A percentile compares a stretch with the other conserved stretches of the same genome.
phyloP scores from a whole-genome alignment of 1,140 invertebrate species.

The Dendrolimus kikuchii region DNA sequence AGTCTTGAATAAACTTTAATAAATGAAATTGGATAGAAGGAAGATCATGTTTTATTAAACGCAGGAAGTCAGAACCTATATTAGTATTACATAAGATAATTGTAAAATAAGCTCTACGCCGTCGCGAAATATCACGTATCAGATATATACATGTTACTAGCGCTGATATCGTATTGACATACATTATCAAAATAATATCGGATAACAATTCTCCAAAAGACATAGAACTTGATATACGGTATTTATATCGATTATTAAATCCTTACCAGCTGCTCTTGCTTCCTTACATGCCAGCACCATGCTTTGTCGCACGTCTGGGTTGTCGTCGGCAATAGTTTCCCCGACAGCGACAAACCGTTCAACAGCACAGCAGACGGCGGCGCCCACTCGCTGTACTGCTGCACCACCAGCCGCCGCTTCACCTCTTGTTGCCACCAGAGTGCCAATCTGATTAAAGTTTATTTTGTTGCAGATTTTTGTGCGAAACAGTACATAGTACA shows the following conservation, averaged over 20 bases:
- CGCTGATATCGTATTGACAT: too few relatives aligned
- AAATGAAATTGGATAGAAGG: too few relatives aligned
- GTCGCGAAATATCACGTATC: too few relatives aligned
- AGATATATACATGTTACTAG: too few relatives aligned
- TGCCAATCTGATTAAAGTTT: constrained; percentile 83
- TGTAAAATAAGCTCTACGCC: too few relatives aligned
- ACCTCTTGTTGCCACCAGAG: constrained; percentile 80
- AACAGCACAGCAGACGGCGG: constrained; percentile 95
- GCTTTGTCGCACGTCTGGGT: constrained; percentile 95
- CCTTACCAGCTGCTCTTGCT: constrained; percentile 91
- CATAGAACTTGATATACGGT: neutral
- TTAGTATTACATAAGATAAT: too few relatives aligned
- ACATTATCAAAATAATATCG: too few relatives aligned
- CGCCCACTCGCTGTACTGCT: constrained; percentile 93
- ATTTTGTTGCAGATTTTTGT: neutral
- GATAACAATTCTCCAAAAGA: too few relatives aligned
- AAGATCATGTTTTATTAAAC: too few relatives aligned
- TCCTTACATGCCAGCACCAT: constrained; percentile 99
- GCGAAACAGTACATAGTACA: neutral
- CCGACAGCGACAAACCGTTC: constrained; percentile 98
- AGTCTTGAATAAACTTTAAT: too few relatives aligned
- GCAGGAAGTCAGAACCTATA: too few relatives aligned
- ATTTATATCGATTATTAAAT: neutral
- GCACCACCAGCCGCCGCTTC: constrained; percentile 75
- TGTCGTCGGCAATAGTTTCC: constrained; percentile 98